phyloP scores from a whole-genome alignment of 2,113 vertebrate genomes.

The Callipepla squamata region DNA sequence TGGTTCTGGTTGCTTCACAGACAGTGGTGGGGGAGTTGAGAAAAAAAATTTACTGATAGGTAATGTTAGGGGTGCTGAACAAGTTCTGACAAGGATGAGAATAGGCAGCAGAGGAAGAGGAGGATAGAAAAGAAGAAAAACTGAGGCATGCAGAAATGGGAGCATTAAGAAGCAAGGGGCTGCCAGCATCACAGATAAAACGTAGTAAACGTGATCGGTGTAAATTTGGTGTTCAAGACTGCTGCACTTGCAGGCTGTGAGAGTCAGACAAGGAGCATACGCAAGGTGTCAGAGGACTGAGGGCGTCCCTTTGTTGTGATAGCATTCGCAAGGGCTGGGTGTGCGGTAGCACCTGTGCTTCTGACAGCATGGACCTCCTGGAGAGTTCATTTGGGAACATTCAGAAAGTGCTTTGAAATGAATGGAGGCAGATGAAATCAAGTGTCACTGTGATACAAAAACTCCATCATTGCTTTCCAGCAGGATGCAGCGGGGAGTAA shows the following conservation, averaged over 20 bases:
- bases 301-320: background rate
- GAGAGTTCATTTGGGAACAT: slow-evolving; percentile 36
- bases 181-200: background rate
- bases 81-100: background rate
- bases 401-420: background rate
- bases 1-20: background rate
- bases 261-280: background rate
- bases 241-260: background rate
- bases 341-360: slow-evolving; percentile 40
- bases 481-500: background rate
- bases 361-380: slow-evolving; percentile 9
- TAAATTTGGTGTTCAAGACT: background rate
- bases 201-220: background rate
- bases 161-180: background rate
- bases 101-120: background rate
- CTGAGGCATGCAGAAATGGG: background rate
- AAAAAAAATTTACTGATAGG: background rate
- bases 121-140: background rate
- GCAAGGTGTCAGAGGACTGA: background rate
- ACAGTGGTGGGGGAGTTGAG: too few relatives aligned
- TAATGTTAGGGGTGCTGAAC: background rate
- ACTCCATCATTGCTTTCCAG: background rate
- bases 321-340: background rate
- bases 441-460: background rate
- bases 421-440: slow-evolving; percentile 41